Evolutionary conservation across 2,797 vertebrate species (phyloP).

Genomic region (Channa striata): DNA sequence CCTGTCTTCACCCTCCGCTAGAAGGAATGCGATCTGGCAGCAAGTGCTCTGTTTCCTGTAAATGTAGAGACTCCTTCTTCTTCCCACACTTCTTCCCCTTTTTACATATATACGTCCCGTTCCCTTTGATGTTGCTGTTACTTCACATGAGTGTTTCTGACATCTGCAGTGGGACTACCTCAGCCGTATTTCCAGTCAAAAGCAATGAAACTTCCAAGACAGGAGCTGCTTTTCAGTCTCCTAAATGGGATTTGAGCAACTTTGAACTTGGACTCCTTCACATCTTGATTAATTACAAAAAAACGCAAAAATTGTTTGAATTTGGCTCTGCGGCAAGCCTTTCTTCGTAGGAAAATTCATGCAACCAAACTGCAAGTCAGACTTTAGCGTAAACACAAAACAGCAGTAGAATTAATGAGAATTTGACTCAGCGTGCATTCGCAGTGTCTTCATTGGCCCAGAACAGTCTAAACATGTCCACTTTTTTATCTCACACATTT

Average conservation of each 20-base stretch:
- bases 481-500: constrained; percentile 11
- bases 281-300: constrained; percentile 13
- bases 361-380: constrained; percentile 13
- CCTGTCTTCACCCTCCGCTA: constrained; percentile 87
- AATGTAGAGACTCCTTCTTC: constrained; percentile 74
- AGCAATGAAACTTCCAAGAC: constrained; percentile 24
- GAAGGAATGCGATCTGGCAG: constrained; percentile 92
- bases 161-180: constrained; percentile 63
- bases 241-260: constrained; percentile 36
- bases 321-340: not conserved
- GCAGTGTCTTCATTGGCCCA: constrained; percentile 21
- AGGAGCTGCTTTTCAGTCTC: constrained; percentile 34
- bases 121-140: constrained; percentile 90
- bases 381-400: constrained; percentile 23
- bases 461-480: constrained; percentile 24
- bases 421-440: constrained; percentile 26
- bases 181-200: constrained; percentile 38
- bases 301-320: not conserved
- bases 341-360: not conserved
- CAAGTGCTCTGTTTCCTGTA: constrained; percentile 90
- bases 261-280: constrained; percentile 34
- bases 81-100: constrained; percentile 53
- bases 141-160: constrained; percentile 92
- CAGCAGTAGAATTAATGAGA: constrained; percentile 2
- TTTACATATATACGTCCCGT: constrained; percentile 84